Evolutionary conservation across 2,797 vertebrate genomes (phyloP).

Genomic region (Gallinago solitaria): DNA sequence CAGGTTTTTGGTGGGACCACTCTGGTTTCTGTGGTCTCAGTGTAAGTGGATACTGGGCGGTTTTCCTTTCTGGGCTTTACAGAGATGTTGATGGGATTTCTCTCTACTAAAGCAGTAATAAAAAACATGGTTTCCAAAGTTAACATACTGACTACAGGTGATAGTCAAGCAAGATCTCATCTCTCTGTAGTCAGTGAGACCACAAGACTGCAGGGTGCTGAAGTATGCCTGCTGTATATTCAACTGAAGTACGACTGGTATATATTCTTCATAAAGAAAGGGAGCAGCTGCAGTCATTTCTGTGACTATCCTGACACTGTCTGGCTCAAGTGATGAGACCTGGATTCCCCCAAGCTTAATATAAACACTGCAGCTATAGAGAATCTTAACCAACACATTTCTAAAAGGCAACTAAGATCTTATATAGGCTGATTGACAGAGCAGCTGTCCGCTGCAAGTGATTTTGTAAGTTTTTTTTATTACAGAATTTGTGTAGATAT

Average conservation of each 20-base stretch:
- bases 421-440: background rate
- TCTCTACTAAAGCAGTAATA: background rate
- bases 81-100: background rate
- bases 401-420: background rate
- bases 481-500: background rate
- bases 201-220: background rate
- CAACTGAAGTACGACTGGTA: background rate
- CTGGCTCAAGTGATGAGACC: background rate
- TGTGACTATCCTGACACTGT: fast-evolving
- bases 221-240: background rate
- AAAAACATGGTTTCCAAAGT: background rate
- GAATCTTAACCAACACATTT: background rate
- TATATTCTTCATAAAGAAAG: background rate
- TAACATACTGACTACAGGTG: background rate
- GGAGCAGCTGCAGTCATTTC: background rate
- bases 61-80: background rate
- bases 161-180: background rate
- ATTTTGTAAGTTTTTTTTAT: background rate
- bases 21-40: background rate
- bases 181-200: background rate
- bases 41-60: background rate
- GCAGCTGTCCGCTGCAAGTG: background rate
- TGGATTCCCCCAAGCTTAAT: background rate
- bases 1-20: background rate
- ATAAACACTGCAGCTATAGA: background rate